phyloP scores from a whole-genome alignment of 2,797 vertebrate genomes.

The Neosalanx taihuensis region DNA sequence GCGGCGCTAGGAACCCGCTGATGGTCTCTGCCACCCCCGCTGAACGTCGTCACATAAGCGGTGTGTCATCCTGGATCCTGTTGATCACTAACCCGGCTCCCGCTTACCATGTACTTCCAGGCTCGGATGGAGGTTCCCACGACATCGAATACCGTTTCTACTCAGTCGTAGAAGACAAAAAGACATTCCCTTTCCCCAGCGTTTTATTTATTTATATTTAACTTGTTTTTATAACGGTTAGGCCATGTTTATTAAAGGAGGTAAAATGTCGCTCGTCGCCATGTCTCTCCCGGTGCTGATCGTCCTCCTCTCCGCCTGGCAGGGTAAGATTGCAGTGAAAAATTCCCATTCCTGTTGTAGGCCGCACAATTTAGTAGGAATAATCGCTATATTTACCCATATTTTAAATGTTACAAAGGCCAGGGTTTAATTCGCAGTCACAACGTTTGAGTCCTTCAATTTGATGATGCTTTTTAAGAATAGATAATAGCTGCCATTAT shows the following conservation, averaged over 20 bases:
- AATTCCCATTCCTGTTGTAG: conserved; percentile 26
- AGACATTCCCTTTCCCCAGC: neutral
- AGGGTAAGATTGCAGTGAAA: conserved; percentile 61
- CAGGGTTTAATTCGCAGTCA: neutral
- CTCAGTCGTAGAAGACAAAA: conserved; percentile 15
- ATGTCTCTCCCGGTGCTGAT: conserved; percentile 59
- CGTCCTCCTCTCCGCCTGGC: conserved; percentile 63
- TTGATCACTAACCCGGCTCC: conserved; percentile 29
- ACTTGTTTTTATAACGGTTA: conserved; percentile 8
- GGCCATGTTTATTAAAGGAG: conserved; percentile 40
- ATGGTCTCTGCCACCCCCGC: conserved; percentile 12
- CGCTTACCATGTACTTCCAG: conserved; percentile 19
- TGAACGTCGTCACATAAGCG: conserved; percentile 44
- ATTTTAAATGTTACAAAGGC: conserved; percentile 10
- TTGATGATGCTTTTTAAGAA: neutral
- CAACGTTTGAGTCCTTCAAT: neutral
- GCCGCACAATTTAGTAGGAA: conserved; percentile 38
- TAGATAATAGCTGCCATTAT: neutral
- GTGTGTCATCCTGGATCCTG: conserved; percentile 60
- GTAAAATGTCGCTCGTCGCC: conserved; percentile 59
- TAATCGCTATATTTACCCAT: no score
- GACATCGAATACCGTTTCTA: conserved; percentile 25
- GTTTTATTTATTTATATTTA: neutral
- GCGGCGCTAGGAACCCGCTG: conserved; percentile 17
- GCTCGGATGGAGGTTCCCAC: conserved; percentile 34